A percentile compares a stretch with the other conserved stretches of the same genome.
Evolutionary conservation across 2,113 vertebrate species (phyloP).

Genomic region (Genyomyrus donnyi): DNA sequence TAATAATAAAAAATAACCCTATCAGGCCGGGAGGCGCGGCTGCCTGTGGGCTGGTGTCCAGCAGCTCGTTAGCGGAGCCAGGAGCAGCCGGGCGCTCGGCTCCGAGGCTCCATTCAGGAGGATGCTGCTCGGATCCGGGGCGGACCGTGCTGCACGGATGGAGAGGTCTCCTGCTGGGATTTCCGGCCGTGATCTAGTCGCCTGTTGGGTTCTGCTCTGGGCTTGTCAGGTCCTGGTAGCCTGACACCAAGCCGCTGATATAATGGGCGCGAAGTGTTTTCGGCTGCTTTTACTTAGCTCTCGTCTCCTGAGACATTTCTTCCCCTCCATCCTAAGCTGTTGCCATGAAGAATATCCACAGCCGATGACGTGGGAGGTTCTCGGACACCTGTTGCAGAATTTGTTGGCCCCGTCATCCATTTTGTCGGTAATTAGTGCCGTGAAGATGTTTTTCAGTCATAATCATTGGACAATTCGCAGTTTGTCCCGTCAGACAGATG

Average conservation of each 20-base stretch:
- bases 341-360: neutral
- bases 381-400: neutral
- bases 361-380: neutral
- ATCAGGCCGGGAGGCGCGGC: neutral
- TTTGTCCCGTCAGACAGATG: neutral
- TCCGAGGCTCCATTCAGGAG: neutral
- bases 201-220: neutral
- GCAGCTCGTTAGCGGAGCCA: neutral
- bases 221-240: neutral
- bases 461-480: neutral
- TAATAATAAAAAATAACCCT: neutral
- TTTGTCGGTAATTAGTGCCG: neutral
- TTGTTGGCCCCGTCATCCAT: neutral
- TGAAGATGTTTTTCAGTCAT: neutral
- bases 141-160: neutral
- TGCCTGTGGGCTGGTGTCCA: constrained; percentile 4
- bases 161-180: neutral
- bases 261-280: neutral
- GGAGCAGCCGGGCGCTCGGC: neutral
- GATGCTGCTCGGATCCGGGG: neutral
- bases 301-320: neutral
- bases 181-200: neutral
- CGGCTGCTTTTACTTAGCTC: neutral
- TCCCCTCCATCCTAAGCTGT: neutral
- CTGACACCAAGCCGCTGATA: neutral